Evolutionary conservation across 2,113 vertebrate genomes (phyloP), one percentile per base, ranked within the genome.

Genomic region (Odocoileus hemionus): DNA sequence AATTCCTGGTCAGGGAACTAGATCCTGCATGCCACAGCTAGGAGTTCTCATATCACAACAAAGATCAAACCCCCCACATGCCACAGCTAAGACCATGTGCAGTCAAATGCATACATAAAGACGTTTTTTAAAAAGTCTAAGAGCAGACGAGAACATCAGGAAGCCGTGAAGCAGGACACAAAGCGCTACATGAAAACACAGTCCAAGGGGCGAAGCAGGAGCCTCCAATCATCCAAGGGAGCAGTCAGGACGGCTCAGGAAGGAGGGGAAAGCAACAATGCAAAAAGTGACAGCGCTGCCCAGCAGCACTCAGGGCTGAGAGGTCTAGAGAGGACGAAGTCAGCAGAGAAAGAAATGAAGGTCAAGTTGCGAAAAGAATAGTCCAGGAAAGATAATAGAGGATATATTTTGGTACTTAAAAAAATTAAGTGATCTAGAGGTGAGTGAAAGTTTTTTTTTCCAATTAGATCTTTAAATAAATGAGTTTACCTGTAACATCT

Each of bases 401-500:
- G 45, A 43, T 57, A 83, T 28, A 30, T 45, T 88, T 70, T 21
- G 3, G 26, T 54, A 67, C 58, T 84, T 76, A 57, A 30, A 80
- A 83, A 67, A 52, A n/a, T 47, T 45, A 21, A 16, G 7, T 89
- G 36, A 33, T 52, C 28, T 39, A 55, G n/a, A 25, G 4, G 11
- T 23, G 25, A 86, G 9, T 36, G 12, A 52, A 83, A 61, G 2
- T n/a, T 58, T 33, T 83, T 85, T 43, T 78, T 86, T 79, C 86
- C 55, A 83, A 28, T 52, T 11, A 39, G 26, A 33, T n/a, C 19
- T 36, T 94, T 57, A 79, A 76, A 33, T 78, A 55, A 57, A 11
- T 30, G 43, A 30, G 93, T 91, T 98, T 99, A 99, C 99, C 99
- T 99, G 99, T 99, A 99, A 97, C 99, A 99, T 97, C 99, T 99